A percentile compares a stretch with the other conserved stretches of the same genome.
These are phyloP conservation scores for Fringilla coelebs DNA, from an alignment of 2,797 vertebrate species.

Conservation along the genomic window DNA sequence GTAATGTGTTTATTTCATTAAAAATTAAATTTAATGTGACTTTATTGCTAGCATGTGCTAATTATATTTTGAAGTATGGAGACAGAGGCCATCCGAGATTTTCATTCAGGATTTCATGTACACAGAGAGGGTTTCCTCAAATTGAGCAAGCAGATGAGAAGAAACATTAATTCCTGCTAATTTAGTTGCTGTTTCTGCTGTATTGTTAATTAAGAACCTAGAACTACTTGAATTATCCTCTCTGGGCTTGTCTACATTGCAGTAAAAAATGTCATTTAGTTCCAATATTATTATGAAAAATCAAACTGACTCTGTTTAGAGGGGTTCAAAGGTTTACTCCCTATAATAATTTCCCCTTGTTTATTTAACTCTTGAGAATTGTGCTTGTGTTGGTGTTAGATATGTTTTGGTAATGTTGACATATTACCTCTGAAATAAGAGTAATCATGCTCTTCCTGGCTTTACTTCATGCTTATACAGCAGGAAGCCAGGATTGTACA, in stretches of 20 bases:
- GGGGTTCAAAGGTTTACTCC: constrained; percentile 26
- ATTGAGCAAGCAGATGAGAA: neutral
- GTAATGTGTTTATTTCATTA: neutral
- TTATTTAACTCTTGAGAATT: constrained; percentile 48
- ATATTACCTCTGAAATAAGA: constrained; percentile 21
- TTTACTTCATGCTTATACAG: constrained; percentile 35
- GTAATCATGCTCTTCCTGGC: constrained; percentile 50
- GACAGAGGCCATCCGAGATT: neutral
- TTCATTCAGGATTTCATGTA: neutral
- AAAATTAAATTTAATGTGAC: neutral
- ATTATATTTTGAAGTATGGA: constrained; percentile 8
- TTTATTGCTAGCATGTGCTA: neutral
- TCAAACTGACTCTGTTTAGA: neutral
- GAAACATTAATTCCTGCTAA: neutral
- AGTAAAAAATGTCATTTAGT: neutral
- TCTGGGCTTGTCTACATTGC: neutral
- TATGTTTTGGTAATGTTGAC: constrained; percentile 1
- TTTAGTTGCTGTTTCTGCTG: constrained; percentile 13
- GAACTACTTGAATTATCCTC: constrained; percentile 11
- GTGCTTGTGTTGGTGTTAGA: neutral
- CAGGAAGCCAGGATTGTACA: constrained; percentile 17
- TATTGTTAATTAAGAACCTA: constrained; percentile 4
- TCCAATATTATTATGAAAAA: constrained; percentile 39
- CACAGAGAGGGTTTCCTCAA: neutral
- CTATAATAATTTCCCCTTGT: constrained; percentile 29